Evolutionary conservation across 2,797 vertebrate species (phyloP).

Genomic region (Carcharodon carcharias): DNA sequence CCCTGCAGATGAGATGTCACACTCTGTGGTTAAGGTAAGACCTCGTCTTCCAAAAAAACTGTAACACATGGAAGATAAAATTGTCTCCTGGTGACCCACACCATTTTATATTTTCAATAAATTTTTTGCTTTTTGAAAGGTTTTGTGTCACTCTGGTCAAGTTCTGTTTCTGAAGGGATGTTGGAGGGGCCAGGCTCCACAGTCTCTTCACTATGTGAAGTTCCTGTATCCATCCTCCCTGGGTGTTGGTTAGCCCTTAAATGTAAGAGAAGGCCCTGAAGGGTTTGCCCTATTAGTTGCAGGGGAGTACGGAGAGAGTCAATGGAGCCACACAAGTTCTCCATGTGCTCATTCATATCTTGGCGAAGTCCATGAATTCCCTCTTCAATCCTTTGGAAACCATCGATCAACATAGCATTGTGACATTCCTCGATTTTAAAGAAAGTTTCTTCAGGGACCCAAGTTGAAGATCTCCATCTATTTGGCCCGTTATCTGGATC

Average conservation of each 20-base stretch:
- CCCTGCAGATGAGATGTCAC: slow-evolving; percentile 10
- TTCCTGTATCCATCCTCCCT: neutral
- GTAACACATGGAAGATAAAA: slow-evolving; percentile 29
- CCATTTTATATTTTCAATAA: neutral
- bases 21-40: neutral
- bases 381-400: slow-evolving; percentile 36
- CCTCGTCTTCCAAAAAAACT: neutral
- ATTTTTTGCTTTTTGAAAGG: slow-evolving; percentile 29
- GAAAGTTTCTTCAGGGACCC: slow-evolving; percentile 32
- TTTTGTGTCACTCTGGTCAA: neutral
- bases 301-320: slow-evolving; percentile 31
- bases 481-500: slow-evolving; percentile 34
- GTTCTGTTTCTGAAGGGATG: slow-evolving; percentile 18
- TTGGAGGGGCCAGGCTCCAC: slow-evolving; percentile 13
- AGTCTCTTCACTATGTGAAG: neutral
- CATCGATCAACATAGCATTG: slow-evolving; percentile 35
- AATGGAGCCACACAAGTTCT: slow-evolving; percentile 33
- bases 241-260: slow-evolving; percentile 2
- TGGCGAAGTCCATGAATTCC: slow-evolving; percentile 34
- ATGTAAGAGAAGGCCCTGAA: slow-evolving; percentile 21
- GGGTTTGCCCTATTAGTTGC: slow-evolving; percentile 33
- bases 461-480: slow-evolving; percentile 25
- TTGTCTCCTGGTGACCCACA: neutral
- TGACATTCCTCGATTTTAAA: slow-evolving; percentile 35
- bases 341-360: slow-evolving; percentile 35